Base-by-base conservation (phyloP, 2,113 vertebrate species). In the Cygnus atratus region DNA sequence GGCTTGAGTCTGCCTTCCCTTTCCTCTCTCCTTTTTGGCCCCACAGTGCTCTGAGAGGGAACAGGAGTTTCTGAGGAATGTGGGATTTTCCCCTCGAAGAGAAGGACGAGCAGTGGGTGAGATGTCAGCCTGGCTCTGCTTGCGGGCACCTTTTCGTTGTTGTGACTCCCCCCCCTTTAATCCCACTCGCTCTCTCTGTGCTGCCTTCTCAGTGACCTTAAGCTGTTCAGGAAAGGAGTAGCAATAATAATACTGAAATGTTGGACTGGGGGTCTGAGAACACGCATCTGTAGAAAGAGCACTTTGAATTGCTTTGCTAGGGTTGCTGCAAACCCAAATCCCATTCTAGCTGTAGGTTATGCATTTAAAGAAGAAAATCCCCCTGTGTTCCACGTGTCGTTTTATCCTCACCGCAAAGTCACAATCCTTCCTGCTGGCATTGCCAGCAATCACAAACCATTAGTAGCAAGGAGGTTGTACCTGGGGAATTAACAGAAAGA, bases 101-200 rank as follows among this genome's bases (percentile, higher is more conserved):
- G 12, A 2, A 63, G 62, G 1, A 7, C 11, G 2, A 63, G 62
- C 31, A 15, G 16, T 15, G 29, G 43, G n/a, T 77, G 83, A 63
- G 46, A 41, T 10, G n/a, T 66, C 62, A 29, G 33, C 63, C 33
- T 66, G 28, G 26, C 16, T 48, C 33, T 68, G 39, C 31, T 75
- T 1, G 0, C 0, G 16, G 43, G 58, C 31, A 6, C 61, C 5
- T 50, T 41, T 37, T 59, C 52, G 10, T n/a, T 33, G 26, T 25
- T 11, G 3, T 39, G 52, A 16, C n/a, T 59, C 22, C 48, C 16
- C 50, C 15, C 0, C 15, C 28, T 55, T 20, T 52, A 33, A 4
- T 28, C 33, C 57, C 63, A 25, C 25, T 61, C 1, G 1, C 39
- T 63, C 7, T 54, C 31, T 54, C 43, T 71, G 8, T 13, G 1